Base-by-base conservation (phyloP, 2,888 invertebrate species). In the Poecilobothrus nobilitatus region DNA sequence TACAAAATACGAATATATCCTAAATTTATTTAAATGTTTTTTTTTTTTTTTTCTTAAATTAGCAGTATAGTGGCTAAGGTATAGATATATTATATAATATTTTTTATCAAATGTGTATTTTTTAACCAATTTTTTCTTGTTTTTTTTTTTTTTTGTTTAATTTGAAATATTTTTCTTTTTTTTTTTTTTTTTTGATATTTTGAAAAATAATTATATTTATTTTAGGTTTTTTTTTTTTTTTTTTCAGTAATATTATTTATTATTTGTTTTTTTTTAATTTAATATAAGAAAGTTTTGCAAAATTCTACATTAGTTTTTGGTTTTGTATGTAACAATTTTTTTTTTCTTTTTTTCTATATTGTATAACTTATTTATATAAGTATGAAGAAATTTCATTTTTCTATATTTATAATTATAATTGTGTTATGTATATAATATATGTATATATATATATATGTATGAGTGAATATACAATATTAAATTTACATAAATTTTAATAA, bases 391-490 rank as follows among this genome's bases (percentile, higher is more conserved):
- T 53, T 53, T 53, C 53, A 7, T 5, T 37, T 37, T 10, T 37
- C 15, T 53, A 53, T 53, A 18, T 18, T 53, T 18, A 53, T 53
- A 18, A n/a, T 41, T 41, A 41, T 41, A 41, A 5, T 41, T 9
- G 41, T 41, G 15, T 41, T 41, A 41, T 41, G 9, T 41, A 41
- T 53, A 53, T 53, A 53, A 41, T 53, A 53, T 53, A 53, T 18
- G 53, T n/a, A 53, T 15, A 9, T 12, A 15, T 44, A 9, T 44
- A 44, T 44, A 37, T 37, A 37, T 37, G 9, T 53, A 53, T 9
- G 53, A 53, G 15, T 53, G 53, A 53, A 53, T 53, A 53, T 53
- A 53, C 53, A 53, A 53, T 53, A 53, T 53, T 53, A 53, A 53
- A 12, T 53, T 53, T 53, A 53, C 53, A 53, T 18, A n/a, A 53